A percentile compares a stretch with the other conserved stretches of the same genome.
Conservation (phyloP, 2,888 invertebrate genomes). For the Habroteleia sp. region DNA sequence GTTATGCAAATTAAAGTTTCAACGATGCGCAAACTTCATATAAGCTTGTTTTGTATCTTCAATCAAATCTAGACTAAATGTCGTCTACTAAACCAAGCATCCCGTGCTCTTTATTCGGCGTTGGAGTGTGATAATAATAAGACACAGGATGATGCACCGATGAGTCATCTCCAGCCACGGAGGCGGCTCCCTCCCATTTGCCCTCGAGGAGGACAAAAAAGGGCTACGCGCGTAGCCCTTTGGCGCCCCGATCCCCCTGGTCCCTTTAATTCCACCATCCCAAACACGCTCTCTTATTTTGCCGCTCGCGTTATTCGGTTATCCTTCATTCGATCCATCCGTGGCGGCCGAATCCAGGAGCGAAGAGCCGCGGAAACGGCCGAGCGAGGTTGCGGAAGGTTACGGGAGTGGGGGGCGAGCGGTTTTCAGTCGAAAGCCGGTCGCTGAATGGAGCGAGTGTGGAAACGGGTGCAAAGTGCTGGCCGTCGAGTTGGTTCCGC, state of each 20-base stretch:
- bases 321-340: conserved; percentile 65
- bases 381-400: conserved; percentile 56
- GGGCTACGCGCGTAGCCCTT: not conserved
- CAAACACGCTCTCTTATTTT: conserved; percentile 43
- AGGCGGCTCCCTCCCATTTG: conserved; percentile 5
- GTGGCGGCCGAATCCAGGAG: conserved; percentile 43
- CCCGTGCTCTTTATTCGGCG: conserved; percentile 26
- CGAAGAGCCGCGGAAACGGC: conserved; percentile 47
- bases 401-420: conserved; percentile 64
- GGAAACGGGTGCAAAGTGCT: conserved; percentile 79
- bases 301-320: conserved; percentile 41
- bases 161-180: conserved; percentile 37
- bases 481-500: conserved; percentile 73
- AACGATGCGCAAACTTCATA: no score
- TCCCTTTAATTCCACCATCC: conserved; percentile 29
- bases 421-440: conserved; percentile 76
- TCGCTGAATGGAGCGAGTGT: conserved; percentile 80
- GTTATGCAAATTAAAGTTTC: no score
- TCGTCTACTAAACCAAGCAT: conserved; percentile 31
- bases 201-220: conserved; percentile 1
- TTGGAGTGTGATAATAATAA: conserved; percentile 29
- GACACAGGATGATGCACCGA: conserved; percentile 28
- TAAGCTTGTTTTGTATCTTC: conserved; percentile 1
- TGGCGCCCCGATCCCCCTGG: not conserved
- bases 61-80: conserved; percentile 33